phyloP scores from a whole-genome alignment of 2,113 vertebrate genomes.

The Protobothrops mucrosquamatus region DNA sequence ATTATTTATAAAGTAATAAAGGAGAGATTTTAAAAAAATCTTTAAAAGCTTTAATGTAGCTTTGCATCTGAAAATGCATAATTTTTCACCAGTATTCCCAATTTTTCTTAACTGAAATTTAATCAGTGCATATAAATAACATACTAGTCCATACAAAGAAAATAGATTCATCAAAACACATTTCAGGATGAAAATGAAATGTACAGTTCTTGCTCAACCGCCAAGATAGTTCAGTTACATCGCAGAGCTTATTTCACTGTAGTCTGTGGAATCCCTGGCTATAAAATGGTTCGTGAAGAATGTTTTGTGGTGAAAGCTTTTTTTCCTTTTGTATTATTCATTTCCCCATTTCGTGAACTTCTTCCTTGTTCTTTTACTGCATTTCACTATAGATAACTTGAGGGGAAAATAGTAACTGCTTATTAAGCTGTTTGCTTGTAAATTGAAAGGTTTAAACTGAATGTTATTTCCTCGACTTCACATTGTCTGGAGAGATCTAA shows the following conservation, averaged over 20 bases:
- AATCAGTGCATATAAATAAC: constrained; percentile 45
- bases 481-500: neutral
- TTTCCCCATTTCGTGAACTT: constrained; percentile 41
- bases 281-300: constrained; percentile 37
- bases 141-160: constrained; percentile 50
- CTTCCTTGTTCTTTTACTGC: constrained; percentile 29
- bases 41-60: neutral
- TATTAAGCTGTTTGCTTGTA: constrained; percentile 14
- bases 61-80: fast-evolving
- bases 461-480: constrained; percentile 3
- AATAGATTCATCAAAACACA: constrained; percentile 47
- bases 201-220: constrained; percentile 25
- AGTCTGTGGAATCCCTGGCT: constrained; percentile 41
- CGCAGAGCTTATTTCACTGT: constrained; percentile 53
- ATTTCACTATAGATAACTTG: neutral
- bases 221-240: constrained; percentile 34
- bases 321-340: neutral
- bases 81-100: neutral
- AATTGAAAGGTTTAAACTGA: constrained; percentile 24
- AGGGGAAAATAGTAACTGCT: neutral
- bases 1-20: neutral
- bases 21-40: neutral
- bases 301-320: constrained; percentile 15
- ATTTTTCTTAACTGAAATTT: constrained; percentile 13
- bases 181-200: constrained; percentile 42